Conservation (phyloP, 2,888 invertebrate genomes). For the Ferrisia virgata region DNA sequence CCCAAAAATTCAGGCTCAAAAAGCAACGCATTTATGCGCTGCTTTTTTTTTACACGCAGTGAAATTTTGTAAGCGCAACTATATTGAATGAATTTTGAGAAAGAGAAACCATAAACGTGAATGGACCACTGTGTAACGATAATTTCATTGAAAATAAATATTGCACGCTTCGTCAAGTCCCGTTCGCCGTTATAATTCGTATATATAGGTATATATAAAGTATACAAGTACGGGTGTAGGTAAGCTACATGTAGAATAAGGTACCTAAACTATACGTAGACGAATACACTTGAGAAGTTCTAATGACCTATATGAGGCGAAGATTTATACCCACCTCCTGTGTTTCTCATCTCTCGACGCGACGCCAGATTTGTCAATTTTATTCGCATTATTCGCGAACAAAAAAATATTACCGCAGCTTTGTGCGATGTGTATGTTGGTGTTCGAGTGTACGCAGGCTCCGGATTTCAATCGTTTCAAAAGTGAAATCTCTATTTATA, state of each 20-base stretch:
- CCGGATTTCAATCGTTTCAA: background rate
- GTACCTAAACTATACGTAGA: background rate
- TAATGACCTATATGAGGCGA: background rate
- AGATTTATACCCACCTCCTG: background rate
- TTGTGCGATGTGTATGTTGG: no score
- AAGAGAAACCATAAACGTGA: background rate
- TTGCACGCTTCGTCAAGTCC: background rate
- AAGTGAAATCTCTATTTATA: background rate
- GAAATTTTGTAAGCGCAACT: background rate
- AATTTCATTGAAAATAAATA: background rate
- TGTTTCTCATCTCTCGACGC: background rate
- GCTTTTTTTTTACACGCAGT: background rate
- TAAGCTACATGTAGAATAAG: no score
- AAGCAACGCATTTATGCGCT: no score
- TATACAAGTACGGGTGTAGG: no score
- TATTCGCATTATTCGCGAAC: background rate
- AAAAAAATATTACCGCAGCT: background rate
- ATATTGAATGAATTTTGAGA: background rate
- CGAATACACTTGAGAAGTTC: background rate
- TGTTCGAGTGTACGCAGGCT: no score
- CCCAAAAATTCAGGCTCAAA: no score
- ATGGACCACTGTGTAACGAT: background rate
- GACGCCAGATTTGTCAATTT: background rate
- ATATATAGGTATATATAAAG: no score
- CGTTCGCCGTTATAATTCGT: background rate